A percentile compares a stretch with the other conserved stretches of the same genome.
These are phyloP conservation scores for Thera britannica DNA, from an alignment of 2,888 invertebrate species.

Conservation along the genomic window DNA sequence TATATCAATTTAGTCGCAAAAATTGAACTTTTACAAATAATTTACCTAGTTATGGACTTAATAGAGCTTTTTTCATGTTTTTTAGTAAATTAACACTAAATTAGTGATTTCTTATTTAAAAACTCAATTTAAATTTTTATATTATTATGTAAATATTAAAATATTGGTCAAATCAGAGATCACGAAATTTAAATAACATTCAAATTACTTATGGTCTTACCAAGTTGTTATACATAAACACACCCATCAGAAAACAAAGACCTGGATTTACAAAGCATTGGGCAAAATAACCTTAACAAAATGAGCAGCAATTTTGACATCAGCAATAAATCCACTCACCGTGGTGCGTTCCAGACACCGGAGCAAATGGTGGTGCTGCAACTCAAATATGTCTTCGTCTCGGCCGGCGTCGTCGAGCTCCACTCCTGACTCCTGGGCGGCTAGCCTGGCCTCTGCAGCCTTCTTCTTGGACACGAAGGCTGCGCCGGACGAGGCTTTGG, in stretches of 20 bases:
- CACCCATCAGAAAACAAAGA: neutral
- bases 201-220: neutral
- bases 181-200: too few relatives aligned
- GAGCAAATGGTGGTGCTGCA: slow-evolving; percentile 99
- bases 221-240: neutral
- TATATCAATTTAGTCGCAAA: neutral
- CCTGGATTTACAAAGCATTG: slow-evolving; percentile 1
- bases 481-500: slow-evolving; percentile 99
- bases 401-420: slow-evolving; percentile 94
- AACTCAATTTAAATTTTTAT: too few relatives aligned
- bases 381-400: slow-evolving; percentile 98
- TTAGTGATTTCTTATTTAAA: too few relatives aligned
- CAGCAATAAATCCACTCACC: slow-evolving; percentile 69
- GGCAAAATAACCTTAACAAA: neutral
- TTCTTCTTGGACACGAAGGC: slow-evolving; percentile 99
- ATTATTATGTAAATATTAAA: too few relatives aligned
- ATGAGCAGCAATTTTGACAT: slow-evolving; percentile 27
- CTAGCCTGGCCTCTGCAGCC: slow-evolving; percentile 97
- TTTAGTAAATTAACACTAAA: too few relatives aligned
- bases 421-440: slow-evolving; percentile 96
- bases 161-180: too few relatives aligned
- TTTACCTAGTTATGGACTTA: too few relatives aligned
- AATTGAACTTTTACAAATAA: neutral
- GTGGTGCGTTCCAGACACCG: slow-evolving; percentile 99
- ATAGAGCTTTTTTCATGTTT: too few relatives aligned